Percentiles rank a stretch among this genome's conserved stretches.
Conservation (phyloP, 2,797 vertebrate species). For the Mastacembelus armatus region DNA sequence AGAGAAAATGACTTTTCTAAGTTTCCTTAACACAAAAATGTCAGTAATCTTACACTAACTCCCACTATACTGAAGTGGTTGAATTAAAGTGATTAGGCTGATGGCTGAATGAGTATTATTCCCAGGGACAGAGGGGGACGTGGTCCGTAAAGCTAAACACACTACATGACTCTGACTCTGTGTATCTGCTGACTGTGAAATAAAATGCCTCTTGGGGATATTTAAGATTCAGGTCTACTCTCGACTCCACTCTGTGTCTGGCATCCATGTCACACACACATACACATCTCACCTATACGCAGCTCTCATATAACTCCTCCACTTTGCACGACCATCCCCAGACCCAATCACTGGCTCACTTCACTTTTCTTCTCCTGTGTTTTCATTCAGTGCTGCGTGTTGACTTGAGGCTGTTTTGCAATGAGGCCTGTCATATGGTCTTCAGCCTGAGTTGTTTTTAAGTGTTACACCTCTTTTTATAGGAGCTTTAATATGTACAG, state of each 20-base stretch:
- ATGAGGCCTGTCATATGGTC: constrained; percentile 69
- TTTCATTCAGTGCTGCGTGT: constrained; percentile 42
- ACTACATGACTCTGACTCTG: constrained; percentile 48
- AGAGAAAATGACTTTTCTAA: constrained; percentile 6
- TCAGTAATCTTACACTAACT: neutral
- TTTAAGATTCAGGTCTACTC: constrained; percentile 66
- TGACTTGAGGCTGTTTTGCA: constrained; percentile 65
- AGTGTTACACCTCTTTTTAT: constrained; percentile 28
- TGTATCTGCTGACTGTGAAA: constrained; percentile 65
- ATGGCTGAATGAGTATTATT: constrained; percentile 2
- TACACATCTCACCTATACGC: constrained; percentile 22
- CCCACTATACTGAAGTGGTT: neutral
- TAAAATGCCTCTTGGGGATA: constrained; percentile 56
- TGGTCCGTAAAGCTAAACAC: constrained; percentile 29
- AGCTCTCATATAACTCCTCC: constrained; percentile 36
- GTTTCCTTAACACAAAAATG: neutral
- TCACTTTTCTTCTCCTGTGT: constrained; percentile 44
- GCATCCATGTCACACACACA: constrained; percentile 50
- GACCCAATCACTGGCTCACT: constrained; percentile 47
- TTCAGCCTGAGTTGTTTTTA: constrained; percentile 62
- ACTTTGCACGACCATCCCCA: constrained; percentile 23
- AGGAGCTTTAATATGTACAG: constrained; percentile 23
- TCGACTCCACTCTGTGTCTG: constrained; percentile 44
- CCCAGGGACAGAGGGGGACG: constrained; percentile 14
- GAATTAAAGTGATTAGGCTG: constrained; percentile 26